Evolutionary conservation across 2,888 invertebrate genomes (phyloP).

Genomic region (Pyralis farinalis): DNA sequence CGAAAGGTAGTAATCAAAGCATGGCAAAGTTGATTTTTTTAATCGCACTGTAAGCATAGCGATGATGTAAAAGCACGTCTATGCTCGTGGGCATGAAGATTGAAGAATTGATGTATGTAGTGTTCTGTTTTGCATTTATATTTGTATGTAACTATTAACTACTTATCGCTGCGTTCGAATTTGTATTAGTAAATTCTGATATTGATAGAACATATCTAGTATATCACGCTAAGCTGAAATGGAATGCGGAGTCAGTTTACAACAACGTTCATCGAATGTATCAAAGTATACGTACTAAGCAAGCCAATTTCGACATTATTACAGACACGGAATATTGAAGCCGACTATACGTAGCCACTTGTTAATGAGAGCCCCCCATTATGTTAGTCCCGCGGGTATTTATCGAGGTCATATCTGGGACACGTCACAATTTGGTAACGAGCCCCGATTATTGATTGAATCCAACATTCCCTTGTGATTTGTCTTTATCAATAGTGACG

Average conservation of each 20-base stretch:
- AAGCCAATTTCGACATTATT: slow-evolving; percentile 5
- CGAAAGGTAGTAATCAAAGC: too few species aligned
- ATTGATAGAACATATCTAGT: too few species aligned
- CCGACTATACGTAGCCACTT: slow-evolving; percentile 15
- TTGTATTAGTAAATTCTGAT: too few species aligned
- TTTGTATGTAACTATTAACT: too few species aligned
- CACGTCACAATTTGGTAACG: slow-evolving; percentile 52
- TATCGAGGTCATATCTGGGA: slow-evolving; percentile 26
- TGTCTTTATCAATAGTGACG: slow-evolving; percentile 31
- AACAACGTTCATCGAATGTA: slow-evolving; percentile 3
- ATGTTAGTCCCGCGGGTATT: slow-evolving; percentile 22
- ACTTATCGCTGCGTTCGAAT: too few species aligned
- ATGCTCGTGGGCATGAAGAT: too few species aligned
- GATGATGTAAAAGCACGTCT: too few species aligned
- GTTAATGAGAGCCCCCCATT: slow-evolving; percentile 22
- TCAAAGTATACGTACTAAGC: slow-evolving; percentile 1
- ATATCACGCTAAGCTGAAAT: not conserved
- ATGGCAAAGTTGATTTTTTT: too few species aligned
- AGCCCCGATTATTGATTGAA: slow-evolving; percentile 54
- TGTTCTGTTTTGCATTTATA: too few species aligned
- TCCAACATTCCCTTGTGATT: slow-evolving; percentile 39
- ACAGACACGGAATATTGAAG: slow-evolving; percentile 3
- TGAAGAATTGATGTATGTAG: too few species aligned
- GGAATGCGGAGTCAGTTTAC: slow-evolving; percentile 5
- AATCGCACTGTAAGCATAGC: too few species aligned